Conservation (phyloP, 2,888 invertebrate species). For the Thalpophila matura region DNA sequence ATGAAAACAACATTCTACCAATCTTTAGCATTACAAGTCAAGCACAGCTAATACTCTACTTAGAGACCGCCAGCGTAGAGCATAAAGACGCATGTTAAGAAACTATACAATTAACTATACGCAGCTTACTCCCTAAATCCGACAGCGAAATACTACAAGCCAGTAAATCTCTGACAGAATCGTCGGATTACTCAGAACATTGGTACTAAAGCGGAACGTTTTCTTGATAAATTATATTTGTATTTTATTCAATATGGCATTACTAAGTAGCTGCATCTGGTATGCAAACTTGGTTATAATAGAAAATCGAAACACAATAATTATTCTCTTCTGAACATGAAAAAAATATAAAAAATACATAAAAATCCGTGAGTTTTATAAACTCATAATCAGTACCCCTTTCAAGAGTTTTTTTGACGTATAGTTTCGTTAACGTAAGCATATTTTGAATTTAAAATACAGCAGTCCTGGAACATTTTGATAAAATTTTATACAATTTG, state of each 20-base stretch:
- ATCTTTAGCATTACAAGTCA: neutral
- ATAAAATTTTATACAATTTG: no score
- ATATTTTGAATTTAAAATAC: no score
- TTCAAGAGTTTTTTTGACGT: no score
- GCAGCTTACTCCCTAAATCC: constrained; percentile 57
- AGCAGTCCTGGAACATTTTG: no score
- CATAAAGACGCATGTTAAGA: constrained; percentile 9
- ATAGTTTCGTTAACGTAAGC: no score
- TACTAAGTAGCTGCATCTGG: neutral
- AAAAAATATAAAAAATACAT: neutral
- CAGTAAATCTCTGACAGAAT: constrained; percentile 61
- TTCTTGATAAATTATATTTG: constrained; percentile 23
- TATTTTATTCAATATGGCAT: constrained; percentile 24
- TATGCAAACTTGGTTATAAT: neutral
- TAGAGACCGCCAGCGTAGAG: constrained; percentile 34
- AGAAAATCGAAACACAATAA: neutral
- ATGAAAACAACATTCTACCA: no score
- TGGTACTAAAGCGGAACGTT: constrained; percentile 20
- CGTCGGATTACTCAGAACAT: constrained; percentile 43
- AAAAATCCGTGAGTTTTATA: no score
- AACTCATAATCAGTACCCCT: no score
- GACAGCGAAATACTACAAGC: constrained; percentile 66
- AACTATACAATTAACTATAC: constrained; percentile 48
- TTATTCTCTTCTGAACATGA: neutral
- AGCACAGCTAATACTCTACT: constrained; percentile 2